A percentile compares a stretch with the other conserved stretches of the same genome.
Evolutionary conservation across 2,888 invertebrate genomes (phyloP).

Genomic region (Bibio marci): DNA sequence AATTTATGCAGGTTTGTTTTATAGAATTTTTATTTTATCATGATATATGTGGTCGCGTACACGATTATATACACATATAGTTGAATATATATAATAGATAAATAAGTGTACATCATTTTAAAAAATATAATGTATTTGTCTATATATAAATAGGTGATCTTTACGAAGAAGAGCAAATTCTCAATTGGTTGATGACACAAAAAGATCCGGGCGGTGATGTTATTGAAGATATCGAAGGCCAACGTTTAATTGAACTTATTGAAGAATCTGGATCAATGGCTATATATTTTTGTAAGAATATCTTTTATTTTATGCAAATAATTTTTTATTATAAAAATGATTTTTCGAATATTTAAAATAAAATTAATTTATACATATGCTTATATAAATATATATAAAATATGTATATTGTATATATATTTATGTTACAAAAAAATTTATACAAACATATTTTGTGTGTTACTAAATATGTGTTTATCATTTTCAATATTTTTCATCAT

Average conservation of each 20-base stretch:
- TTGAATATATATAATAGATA: neutral
- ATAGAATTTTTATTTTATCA: neutral
- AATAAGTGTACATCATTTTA: neutral
- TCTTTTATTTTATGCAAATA: no score
- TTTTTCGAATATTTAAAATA: conserved; percentile 9
- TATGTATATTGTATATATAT: neutral
- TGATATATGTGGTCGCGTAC: neutral
- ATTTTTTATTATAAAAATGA: no score
- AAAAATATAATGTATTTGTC: conserved; percentile 8
- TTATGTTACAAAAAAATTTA: neutral
- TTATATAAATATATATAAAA: neutral
- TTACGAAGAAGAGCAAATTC: conserved; percentile 70
- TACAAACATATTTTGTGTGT: no score
- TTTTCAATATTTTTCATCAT: no score
- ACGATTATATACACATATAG: neutral
- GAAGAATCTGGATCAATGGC: conserved; percentile 68
- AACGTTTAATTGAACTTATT: conserved; percentile 55
- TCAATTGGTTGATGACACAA: conserved; percentile 81
- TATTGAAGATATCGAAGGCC: conserved; percentile 76
- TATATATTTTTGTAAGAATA: conserved; percentile 83
- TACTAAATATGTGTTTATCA: no score
- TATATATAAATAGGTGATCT: conserved; percentile 51
- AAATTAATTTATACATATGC: neutral
- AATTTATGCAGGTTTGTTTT: conserved; percentile 61
- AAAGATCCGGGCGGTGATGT: conserved; percentile 84